Conservation (phyloP, 2,113 vertebrate species). For the Dendrocopos noguchii region DNA sequence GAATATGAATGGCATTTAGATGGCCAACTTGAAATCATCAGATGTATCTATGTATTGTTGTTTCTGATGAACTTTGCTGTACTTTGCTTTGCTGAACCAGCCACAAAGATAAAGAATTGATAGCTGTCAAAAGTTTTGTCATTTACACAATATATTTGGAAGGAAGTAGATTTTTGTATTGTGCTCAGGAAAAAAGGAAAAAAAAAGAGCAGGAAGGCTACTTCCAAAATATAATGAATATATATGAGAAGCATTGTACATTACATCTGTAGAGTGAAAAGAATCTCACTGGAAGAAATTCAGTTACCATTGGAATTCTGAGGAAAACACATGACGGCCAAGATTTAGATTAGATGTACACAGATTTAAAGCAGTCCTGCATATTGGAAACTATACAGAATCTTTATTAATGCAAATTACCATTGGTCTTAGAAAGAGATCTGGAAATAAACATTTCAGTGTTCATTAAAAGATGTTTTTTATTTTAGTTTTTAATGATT, state of each 20-base stretch:
- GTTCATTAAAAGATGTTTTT: background rate
- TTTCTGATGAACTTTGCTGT: background rate
- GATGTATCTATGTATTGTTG: background rate
- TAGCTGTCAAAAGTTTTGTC: background rate
- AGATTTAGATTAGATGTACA: background rate
- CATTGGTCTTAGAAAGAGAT: background rate
- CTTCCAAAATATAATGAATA: background rate
- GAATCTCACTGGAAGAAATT: background rate
- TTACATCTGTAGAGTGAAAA: background rate
- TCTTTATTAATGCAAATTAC: background rate
- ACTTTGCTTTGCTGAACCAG: background rate
- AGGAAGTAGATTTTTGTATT: background rate
- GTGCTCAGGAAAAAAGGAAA: background rate
- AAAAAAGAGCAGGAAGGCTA: rapidly evolving
- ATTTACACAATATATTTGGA: background rate
- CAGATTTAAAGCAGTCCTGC: background rate
- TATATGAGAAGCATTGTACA: background rate
- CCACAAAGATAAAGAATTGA: background rate
- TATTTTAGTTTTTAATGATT: background rate
- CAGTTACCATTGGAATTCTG: background rate
- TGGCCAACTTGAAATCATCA: background rate
- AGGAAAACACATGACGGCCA: background rate
- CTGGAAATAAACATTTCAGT: background rate
- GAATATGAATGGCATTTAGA: background rate
- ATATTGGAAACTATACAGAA: background rate